Evolutionary conservation across 1,140 invertebrate species (phyloP).

Genomic region (Teleopsis dalmanni): DNA sequence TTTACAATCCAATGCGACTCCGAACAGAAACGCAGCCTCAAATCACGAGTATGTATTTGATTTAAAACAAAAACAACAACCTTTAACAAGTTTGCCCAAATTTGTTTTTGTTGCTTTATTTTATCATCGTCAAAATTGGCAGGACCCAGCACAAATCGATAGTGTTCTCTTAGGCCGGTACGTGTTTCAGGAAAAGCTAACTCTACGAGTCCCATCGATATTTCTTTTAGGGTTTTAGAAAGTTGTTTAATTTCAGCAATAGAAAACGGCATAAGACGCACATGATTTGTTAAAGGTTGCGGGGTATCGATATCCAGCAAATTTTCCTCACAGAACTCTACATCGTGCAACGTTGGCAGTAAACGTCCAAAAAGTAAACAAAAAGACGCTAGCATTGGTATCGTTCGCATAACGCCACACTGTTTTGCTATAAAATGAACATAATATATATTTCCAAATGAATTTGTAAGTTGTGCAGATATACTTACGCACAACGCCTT

Average conservation of each 20-base stretch:
- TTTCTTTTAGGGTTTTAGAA: constrained; percentile 64
- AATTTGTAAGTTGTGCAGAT: constrained; percentile 48
- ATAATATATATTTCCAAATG: constrained; percentile 45
- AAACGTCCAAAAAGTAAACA: constrained; percentile 76
- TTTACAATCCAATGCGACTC: constrained; percentile 68
- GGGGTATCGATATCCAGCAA: constrained; percentile 19
- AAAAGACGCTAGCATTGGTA: constrained; percentile 75
- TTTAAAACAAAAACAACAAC: constrained; percentile 60
- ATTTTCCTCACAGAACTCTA: constrained; percentile 64
- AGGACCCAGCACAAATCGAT: constrained; percentile 43
- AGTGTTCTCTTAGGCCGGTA: constrained; percentile 46
- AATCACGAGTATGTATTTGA: constrained; percentile 75
- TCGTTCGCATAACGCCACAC: constrained; percentile 62
- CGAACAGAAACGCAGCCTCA: constrained; percentile 65
- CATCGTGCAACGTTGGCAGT: constrained; percentile 79
- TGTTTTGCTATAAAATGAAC: constrained; percentile 46
- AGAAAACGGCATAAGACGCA: constrained; percentile 40
- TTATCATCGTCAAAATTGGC: constrained; percentile 33
- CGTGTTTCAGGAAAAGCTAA: constrained; percentile 79
- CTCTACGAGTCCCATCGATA: constrained; percentile 82
- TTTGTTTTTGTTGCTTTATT: constrained; percentile 45
- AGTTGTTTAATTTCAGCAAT: constrained; percentile 52
- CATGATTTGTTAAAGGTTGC: constrained; percentile 17
- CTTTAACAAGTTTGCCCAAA: constrained; percentile 50
- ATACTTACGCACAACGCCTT: constrained; percentile 42